These are phyloP conservation scores for Rhogogaster chlorosoma DNA, from an alignment of 2,888 invertebrate species.

Conservation along the genomic window DNA sequence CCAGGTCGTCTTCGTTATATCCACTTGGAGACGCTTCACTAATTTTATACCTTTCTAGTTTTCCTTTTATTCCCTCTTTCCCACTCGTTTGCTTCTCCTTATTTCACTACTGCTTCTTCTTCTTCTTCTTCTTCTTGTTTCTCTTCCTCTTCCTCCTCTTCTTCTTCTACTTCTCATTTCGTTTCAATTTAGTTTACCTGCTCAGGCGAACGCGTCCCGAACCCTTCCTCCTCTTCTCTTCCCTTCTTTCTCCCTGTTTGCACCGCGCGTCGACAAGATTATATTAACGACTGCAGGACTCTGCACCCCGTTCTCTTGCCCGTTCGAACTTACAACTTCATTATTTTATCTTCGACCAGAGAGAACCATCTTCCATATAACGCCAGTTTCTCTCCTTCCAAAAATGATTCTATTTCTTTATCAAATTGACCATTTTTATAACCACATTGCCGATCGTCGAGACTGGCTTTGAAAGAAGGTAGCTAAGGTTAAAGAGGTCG, in stretches of 20 bases:
- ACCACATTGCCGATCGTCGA: neutral
- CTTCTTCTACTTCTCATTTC: neutral
- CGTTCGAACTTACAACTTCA: neutral
- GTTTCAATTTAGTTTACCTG: conserved; percentile 43
- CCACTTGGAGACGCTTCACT: conserved; percentile 49
- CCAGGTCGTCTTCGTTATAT: conserved; percentile 44
- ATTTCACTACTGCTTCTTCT: neutral
- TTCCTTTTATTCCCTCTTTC: conserved; percentile 29
- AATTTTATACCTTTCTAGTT: conserved; percentile 42
- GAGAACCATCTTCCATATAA: too few species aligned
- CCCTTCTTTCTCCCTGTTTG: neutral
- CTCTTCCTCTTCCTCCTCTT: neutral
- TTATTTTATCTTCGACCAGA: neutral
- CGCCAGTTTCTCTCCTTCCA: too few species aligned
- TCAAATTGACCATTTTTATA: neutral
- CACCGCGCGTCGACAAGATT: conserved; percentile 35
- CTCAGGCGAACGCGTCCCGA: conserved; percentile 54
- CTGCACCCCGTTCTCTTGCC: neutral
- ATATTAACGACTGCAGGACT: conserved; percentile 36
- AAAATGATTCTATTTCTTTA: neutral
- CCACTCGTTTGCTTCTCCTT: conserved; percentile 18
- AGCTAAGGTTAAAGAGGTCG: neutral
- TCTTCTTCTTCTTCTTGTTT: conserved; percentile 43
- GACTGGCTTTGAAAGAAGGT: neutral
- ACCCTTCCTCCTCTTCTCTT: conserved; percentile 42